Base-by-base conservation (phyloP, 2,797 vertebrate genomes). In the Stomatorhinus walkeri region DNA sequence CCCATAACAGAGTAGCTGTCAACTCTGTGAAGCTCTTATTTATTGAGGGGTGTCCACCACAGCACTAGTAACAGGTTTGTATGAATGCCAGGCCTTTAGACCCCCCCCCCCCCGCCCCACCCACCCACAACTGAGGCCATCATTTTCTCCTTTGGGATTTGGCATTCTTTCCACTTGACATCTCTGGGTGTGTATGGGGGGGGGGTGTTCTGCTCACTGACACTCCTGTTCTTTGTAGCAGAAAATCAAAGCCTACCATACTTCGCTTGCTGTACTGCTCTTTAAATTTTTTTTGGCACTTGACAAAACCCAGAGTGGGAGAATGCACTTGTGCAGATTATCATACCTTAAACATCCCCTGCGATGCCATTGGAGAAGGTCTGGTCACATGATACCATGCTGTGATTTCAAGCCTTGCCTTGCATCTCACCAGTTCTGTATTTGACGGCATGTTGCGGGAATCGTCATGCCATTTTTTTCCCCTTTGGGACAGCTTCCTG, bases 81-180 rank as follows among this genome's bases (percentile, higher is more conserved):
- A 16, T 48, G 36, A 87, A n/a, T 49, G 59, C 59, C 51, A 36
- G 68, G 56, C n/a, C n/a, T 24, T 48, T 28, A 64, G 59, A 68
- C n/a, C 40, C 19, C 32, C 85, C 28, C n/a, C 40, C 19, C 32
- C 85, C 28, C 28, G 4, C 85, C 59, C 43, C 56, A 22, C 59
- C 54, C 8, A 43, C n/a, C 19, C 59, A 68, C 19, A 36, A 79
- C 24, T 16, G 24, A 88, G 87, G 48, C 87, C 22, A 76, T 89
- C 89, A 2, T 88, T 90, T 76, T 83, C 81, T 89, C 88, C 89
- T 12, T 64, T 91, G 91, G 94, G 94, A 91, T 94, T 95, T 94
- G 94, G 94, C 94, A 95, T 95, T 96, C 95, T 94, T 96, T 96
- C 95, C 93, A 91, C 93, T 94, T 51, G 91, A 91, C 87, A 64